phyloP scores from a whole-genome alignment of 2,888 invertebrate genomes.

The Anthrax anthrax region DNA sequence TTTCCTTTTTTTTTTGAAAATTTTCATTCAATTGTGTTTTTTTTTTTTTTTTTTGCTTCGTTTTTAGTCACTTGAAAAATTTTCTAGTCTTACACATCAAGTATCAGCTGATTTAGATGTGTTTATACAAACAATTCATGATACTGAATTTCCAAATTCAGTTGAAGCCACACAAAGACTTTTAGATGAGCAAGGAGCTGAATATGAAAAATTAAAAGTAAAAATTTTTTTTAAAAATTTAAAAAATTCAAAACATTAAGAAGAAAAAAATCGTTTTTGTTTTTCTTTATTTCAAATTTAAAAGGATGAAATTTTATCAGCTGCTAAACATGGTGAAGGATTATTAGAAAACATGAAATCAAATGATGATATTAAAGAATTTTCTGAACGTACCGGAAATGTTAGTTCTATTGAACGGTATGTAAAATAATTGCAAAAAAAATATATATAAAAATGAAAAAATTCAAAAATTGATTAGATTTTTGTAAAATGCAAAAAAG shows the following conservation, averaged over 20 bases:
- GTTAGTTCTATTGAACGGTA: constrained; percentile 87
- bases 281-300: constrained; percentile 18
- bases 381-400: constrained; percentile 62
- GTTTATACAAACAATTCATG: constrained; percentile 77
- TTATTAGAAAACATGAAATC: constrained; percentile 60
- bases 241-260: background rate
- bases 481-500: too few species aligned
- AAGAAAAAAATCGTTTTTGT: too few species aligned
- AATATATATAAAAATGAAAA: background rate
- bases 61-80: constrained; percentile 81
- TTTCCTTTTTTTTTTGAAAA: constrained; percentile 7
- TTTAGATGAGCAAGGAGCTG: constrained; percentile 65
- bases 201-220: constrained; percentile 40
- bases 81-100: constrained; percentile 80
- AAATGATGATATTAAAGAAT: constrained; percentile 41
- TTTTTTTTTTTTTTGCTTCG: constrained; percentile 9
- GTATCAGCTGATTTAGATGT: constrained; percentile 75
- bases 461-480: background rate
- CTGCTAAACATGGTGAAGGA: constrained; percentile 79
- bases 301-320: constrained; percentile 68
- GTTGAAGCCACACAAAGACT: constrained; percentile 78
- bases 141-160: constrained; percentile 89
- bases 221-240: background rate
- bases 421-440: constrained; percentile 11
- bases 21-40: constrained; percentile 1